Conservation (phyloP, 2,888 invertebrate genomes). For the Axea sp. region DNA sequence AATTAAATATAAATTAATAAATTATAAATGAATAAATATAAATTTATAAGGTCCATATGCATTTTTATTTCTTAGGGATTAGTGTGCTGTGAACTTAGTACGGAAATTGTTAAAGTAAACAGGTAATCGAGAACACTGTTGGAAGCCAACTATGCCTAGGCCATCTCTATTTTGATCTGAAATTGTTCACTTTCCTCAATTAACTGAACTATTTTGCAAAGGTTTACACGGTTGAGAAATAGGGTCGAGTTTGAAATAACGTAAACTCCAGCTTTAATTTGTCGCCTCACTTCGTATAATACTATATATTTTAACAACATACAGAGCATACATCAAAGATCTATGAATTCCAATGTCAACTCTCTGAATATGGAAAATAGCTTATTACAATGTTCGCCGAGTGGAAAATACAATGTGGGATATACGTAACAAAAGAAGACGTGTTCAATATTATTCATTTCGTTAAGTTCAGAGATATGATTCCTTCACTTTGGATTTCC, state of each 20-base stretch:
- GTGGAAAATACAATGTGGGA: slow-evolving; percentile 72
- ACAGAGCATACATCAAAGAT: slow-evolving; percentile 75
- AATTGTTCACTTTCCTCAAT: slow-evolving; percentile 23
- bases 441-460: slow-evolving; percentile 33
- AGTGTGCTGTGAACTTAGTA: background rate
- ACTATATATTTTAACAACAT: slow-evolving; percentile 74
- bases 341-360: slow-evolving; percentile 72
- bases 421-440: slow-evolving; percentile 49
- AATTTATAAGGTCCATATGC: no score
- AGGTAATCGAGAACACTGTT: slow-evolving; percentile 30
- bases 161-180: slow-evolving; percentile 70
- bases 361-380: slow-evolving; percentile 74
- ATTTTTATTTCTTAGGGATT: no score
- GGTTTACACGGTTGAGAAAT: slow-evolving; percentile 4
- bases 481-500: slow-evolving; percentile 45
- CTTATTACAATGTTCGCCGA: slow-evolving; percentile 71
- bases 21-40: no score
- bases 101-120: slow-evolving; percentile 3
- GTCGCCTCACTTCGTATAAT: slow-evolving; percentile 65
- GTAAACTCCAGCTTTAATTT: slow-evolving; percentile 10
- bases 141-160: slow-evolving; percentile 73
- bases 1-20: no score
- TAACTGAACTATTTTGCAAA: background rate
- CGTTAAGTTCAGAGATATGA: slow-evolving; percentile 1
- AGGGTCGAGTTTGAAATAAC: slow-evolving; percentile 21